Evolutionary conservation across 1,140 invertebrate genomes (phyloP), one percentile per base, ranked within the genome.

Genomic region (Pectinophora gossypiella): DNA sequence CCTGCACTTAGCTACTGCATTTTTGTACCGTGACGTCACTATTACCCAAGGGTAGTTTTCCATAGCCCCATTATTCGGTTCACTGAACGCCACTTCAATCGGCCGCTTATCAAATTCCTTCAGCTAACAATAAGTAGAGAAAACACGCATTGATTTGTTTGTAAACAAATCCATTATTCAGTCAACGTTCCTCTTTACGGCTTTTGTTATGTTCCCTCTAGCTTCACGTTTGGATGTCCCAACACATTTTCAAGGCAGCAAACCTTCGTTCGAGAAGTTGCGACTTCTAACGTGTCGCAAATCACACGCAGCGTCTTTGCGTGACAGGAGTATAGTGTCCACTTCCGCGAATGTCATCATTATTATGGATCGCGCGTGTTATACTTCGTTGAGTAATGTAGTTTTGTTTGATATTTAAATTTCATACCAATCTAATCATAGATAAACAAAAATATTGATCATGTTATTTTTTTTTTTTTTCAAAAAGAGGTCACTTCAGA

Each of bases 1-100:
- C 69, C 58, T 79, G 77, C 77, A 78, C 76, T 77, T 74, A 64
- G 72, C 72, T 75, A 73, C 76, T 83, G 79, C 81, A 81, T 85
- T 79, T 79, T 74, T 76, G 60, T 59, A 55, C 51, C 58, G 60
- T 83, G 82, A 83, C 77, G 79, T 82, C 77, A 79, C 59, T 43
- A 38, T 3, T 1, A 15, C 36, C n/a, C 1, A 15, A 40, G 36
- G 36, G 36, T 40, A 40, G 13, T 40, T 40, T 40, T 40, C 1
- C n/a, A 32, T 32, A 40, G 12, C 16, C 7, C 36, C 16, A 16
- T 40, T 40, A 40, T 15, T 6, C 4, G 27, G 2, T 32, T 2
- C 12, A 27, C 12, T 27, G 23, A 27, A 27, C 23, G 5, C 10
- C 36, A 15, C 36, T 12, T 40, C 36, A 18, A 40, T n/a, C 6